Base-by-base conservation (phyloP, 1,140 invertebrate genomes). In the Bathynomus jamesi region DNA sequence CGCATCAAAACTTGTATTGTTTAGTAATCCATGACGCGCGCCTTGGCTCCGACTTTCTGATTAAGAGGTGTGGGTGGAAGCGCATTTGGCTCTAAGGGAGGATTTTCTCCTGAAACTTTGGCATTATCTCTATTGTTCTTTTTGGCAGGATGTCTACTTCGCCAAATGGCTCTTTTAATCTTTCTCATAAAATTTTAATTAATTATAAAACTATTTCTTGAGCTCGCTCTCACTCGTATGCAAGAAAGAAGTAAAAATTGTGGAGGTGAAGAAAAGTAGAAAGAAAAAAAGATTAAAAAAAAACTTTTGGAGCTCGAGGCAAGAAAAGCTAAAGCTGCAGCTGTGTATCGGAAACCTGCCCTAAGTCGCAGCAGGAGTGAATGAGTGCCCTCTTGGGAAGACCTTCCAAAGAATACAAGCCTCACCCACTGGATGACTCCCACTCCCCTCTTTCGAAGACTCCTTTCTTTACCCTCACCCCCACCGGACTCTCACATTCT, bases 1-100 rank as follows among this genome's bases (percentile, higher is more conserved):
- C 40, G 40, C 40, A 53, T 53, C 40, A 53, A 53, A 53, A 53
- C 40, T 53, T 53, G 40, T 53, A 53, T 53, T 53, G 40, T 53
- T 53, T 17, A 11, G 40, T 53, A 53, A 53, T 53, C 40, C 40
- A 53, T 53, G 40, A 53, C 40, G 40, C 40, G 5, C 11, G 40
- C 11, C 40, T 53, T 53, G 40, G 40, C 5, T 5, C 40, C 21
- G 5, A 21, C 40, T 53, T 53, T 53, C 21, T 53, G 40, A 53
- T 53, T 53, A 53, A 53, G 40, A 53, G 21, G 40, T 53, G 40
- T 53, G 40, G 40, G 40, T 53, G 40, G 40, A 53, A 53, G 40
- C 40, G 21, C 40, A 17, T 1, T 17, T 21, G 40, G 40, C 2
- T 53, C 40, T n/a, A n/a, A 53, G 21, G 2, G 21, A 53, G 40